Base-by-base conservation (phyloP, 1,140 invertebrate species). In the Helicoverpa armigera region DNA sequence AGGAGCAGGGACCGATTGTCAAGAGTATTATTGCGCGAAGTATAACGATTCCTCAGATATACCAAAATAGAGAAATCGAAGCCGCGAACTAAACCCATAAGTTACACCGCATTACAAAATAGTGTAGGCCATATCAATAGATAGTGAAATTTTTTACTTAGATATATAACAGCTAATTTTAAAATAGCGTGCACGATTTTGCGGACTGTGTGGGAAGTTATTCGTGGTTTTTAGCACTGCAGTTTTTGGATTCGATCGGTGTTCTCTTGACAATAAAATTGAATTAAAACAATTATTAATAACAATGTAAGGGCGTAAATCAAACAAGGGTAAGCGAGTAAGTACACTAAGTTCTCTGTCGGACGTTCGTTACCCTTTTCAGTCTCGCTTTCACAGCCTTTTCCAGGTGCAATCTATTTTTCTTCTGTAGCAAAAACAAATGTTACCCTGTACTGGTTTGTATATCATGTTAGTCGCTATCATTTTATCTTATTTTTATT, bases 381-480 rank as follows among this genome's bases (percentile, higher is more conserved):
- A 94, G 92, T 91, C 91, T 94, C 88, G 89, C 89, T 91, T 94
- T 94, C 87, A 90, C 91, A 86, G 92, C 94, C 86, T 92, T 94
- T 91, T 95, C 94, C 94, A 93, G 92, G 75, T 94, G 94, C 91
- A 95, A 95, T 94, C 92, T 95, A 94, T 95, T 95, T 95, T 95
- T 95, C 86, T 95, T 95, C 94, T 95, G 94, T 92, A 94, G 92
- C 92, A 94, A 95, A 94, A 95, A 95, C 88, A 95, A 93, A 94
- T 88, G 91, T 83, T 82, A 89, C 82, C 75, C 82, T 92, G 86
- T 91, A 92, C 85, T 90, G 60, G 11, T 79, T 70, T 76, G 35
- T 60, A 74, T 56, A 77, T 81, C 69, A 79, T 85, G 82, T 88
- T 87, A 87, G 75, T 84, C 11, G 73, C 72, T 80, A 51, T n/a